Base-by-base conservation (phyloP, 2,888 invertebrate species). In the Erebia palarica region DNA sequence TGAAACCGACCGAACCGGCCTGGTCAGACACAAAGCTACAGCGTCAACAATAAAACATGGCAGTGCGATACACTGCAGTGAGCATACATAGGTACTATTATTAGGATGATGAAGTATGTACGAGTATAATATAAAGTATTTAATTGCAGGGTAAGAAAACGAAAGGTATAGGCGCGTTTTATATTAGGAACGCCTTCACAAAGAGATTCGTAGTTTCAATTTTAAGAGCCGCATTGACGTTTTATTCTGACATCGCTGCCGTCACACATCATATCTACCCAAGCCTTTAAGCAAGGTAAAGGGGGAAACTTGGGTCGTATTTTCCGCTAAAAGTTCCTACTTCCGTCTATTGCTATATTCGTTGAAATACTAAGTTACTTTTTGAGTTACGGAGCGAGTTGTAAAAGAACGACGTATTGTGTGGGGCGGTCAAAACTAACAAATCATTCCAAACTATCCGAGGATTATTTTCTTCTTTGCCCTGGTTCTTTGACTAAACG, bases 261-360 rank as follows among this genome's bases (percentile, higher is more conserved):
- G 9, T 53, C 8, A 9, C n/a, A 16, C 53, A 9, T 53, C 16
- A 9, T 53, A 10, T 55, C 18, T 55, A 11, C 3, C 55, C 55
- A 55, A 55, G 16, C 11, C 61, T 11, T 63, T 49, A 84, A 82
- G 81, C 84, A 85, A 88, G 88, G 88, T 88, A 87, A 88, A 88
- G 84, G 80, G 85, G 82, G 82, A 88, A 92, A 90, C 86, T 92
- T 91, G 86, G 86, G 87, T 88, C 91, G 89, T 89, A 91, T 92
- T 90, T 92, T 87, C 85, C 85, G 86, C 85, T 85, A 84, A 89
- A 90, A 90, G 86, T 90, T 90, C 82, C 81, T 51, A 67, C 59
- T 44, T 67, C 83, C 68, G 83, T 83, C 68, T 84, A 85, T 85
- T 88, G 90, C 90, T 86, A 83, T 86, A 84, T 83, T 87, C 84